A percentile compares a stretch with the other conserved stretches of the same genome.
These are phyloP conservation scores for Platerodrilus igneus DNA, from an alignment of 2,888 invertebrate genomes.

Conservation along the genomic window DNA sequence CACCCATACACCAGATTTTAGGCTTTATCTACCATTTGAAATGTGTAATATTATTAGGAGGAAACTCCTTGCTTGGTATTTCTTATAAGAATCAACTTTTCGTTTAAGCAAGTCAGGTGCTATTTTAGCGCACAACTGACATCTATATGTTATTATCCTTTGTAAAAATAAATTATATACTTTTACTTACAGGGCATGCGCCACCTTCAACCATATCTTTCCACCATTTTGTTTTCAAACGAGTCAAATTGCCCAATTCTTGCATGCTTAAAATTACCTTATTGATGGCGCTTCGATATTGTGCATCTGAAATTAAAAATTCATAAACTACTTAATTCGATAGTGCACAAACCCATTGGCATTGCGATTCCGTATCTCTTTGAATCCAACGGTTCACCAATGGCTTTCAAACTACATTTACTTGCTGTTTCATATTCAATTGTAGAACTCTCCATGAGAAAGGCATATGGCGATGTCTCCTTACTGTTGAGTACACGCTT, in stretches of 20 bases:
- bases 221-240: constrained; percentile 88
- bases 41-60: no score
- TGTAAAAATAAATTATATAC: no score
- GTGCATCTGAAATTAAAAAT: constrained; percentile 61
- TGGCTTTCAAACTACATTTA: constrained; percentile 78
- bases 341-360: constrained; percentile 68
- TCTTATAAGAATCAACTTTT: no score
- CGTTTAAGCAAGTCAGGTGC: no score
- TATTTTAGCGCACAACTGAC: no score
- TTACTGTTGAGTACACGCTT: constrained; percentile 75
- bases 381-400: constrained; percentile 76
- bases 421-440: constrained; percentile 88
- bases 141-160: no score
- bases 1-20: no score
- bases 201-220: constrained; percentile 57
- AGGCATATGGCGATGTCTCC: constrained; percentile 75
- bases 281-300: constrained; percentile 70
- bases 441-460: constrained; percentile 92
- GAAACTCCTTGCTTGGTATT: no score
- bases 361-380: constrained; percentile 93
- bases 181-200: no score
- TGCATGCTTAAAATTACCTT: constrained; percentile 80
- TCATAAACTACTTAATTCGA: not conserved
- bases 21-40: no score
- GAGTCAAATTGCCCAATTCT: constrained; percentile 73